Percentiles rank a stretch among this genome's conserved stretches.
phyloP scores from a whole-genome alignment of 2,888 invertebrate species.

The Macrophya annulata region DNA sequence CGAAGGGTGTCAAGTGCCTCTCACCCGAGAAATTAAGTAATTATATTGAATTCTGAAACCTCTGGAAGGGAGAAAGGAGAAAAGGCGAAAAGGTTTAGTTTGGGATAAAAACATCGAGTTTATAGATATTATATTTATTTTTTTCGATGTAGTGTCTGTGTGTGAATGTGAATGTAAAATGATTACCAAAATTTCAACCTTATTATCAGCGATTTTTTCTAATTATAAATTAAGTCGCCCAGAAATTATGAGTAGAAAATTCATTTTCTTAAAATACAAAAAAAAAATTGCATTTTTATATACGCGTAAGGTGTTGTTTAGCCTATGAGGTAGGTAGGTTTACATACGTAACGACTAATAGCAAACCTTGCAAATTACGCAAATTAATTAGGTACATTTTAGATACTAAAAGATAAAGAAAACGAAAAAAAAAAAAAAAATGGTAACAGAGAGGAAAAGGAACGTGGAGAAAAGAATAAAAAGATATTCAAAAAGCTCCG shows the following conservation, averaged over 20 bases:
- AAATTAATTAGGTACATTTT: not conserved
- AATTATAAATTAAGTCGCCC: not conserved
- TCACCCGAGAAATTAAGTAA: conserved; percentile 51
- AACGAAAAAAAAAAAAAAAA: conserved; percentile 14
- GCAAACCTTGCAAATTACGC: conserved; percentile 26
- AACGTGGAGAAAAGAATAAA: not conserved
- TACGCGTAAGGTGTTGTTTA: not conserved
- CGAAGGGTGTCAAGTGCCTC: conserved; percentile 38
- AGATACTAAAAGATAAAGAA: not conserved
- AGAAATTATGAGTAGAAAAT: not conserved
- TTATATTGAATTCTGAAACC: conserved; percentile 44
- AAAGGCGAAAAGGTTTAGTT: not conserved
- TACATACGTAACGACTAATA: conserved; percentile 1
- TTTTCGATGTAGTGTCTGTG: not conserved
- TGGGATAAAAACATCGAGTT: not conserved
- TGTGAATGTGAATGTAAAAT: not conserved
- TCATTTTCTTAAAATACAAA: not conserved
- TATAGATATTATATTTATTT: not conserved
- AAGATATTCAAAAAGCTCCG: conserved; percentile 33
- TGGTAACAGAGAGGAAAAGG: not conserved
- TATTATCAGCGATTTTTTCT: not conserved
- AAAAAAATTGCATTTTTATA: not conserved
- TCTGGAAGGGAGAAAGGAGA: not conserved
- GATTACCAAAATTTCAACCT: not conserved
- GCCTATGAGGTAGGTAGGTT: not conserved